These are phyloP conservation scores for Trinectes maculatus DNA, from an alignment of 2,113 vertebrate species.

Conservation along the genomic window DNA sequence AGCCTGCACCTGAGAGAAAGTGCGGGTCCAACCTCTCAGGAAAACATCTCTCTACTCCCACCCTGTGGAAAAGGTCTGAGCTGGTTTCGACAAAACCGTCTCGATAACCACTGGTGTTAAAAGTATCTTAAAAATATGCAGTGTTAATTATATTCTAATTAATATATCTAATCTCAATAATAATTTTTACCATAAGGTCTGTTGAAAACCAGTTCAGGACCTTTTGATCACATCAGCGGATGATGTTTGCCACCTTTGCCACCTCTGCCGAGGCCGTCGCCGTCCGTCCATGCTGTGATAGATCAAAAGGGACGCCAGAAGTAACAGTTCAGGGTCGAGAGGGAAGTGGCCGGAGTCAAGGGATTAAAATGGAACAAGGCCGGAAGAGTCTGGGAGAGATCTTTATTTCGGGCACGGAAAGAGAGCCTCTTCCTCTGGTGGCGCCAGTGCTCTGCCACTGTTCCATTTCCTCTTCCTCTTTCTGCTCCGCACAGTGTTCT, in stretches of 20 bases:
- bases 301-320: conserved; percentile 30
- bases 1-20: conserved; percentile 46
- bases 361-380: conserved; percentile 75
- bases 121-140: too few relatives aligned
- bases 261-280: neutral
- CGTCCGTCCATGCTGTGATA: neutral
- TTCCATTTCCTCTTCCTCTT: conserved; percentile 83
- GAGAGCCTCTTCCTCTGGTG: conserved; percentile 75
- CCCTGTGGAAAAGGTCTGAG: conserved; percentile 42
- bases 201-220: too few relatives aligned
- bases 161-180: too few relatives aligned
- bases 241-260: conserved; percentile 4
- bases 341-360: conserved; percentile 67
- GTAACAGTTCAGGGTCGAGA: conserved; percentile 63
- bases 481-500: conserved; percentile 62
- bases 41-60: conserved; percentile 54
- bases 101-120: neutral
- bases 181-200: too few relatives aligned
- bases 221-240: neutral
- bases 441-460: conserved; percentile 68
- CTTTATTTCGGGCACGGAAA: conserved; percentile 77
- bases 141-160: too few relatives aligned
- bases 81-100: neutral
- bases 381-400: conserved; percentile 69
- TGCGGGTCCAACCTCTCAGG: neutral